Base-by-base conservation (phyloP, 2,113 vertebrate genomes). In the Melospiza georgiana region DNA sequence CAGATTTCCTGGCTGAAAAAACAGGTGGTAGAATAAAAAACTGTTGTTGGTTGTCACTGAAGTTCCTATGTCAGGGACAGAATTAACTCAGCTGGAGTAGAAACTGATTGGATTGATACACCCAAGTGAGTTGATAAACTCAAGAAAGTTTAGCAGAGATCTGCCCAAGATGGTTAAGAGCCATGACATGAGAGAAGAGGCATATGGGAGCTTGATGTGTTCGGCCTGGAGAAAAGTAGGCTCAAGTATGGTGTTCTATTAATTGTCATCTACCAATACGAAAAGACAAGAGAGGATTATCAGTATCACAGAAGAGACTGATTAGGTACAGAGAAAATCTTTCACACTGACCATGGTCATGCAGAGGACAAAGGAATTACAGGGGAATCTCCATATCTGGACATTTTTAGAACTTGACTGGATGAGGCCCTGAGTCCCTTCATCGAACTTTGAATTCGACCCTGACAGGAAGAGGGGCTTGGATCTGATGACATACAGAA, bases 291-390 rank as follows among this genome's bases (percentile, higher is more conserved):
- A 77, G 11, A 78, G 10, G 12, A 62, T 19, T 62, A 73, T 13
- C 13, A n/a, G n/a, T 23, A 74, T n/a, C 39, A 55, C n/a, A 61
- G 20, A 61, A 13, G 20, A 92, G 13, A 65, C 20, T n/a, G 12
- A 61, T 12, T 10, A 86, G 10, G 35, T 17, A 62, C 0, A 4
- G 17, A 85, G 7, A 66, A 84, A 67, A 62, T 41, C 18, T 33
- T 69, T 31, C 52, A 74, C 17, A 5, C 0, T 31, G 31, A 52
- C 6, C 1, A 1, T 30, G 5, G 66, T 55, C 17, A n/a, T 14
- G 49, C 12, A 65, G 5, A 84, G 15, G 20, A 58, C 43, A 86
- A 84, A 84, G 25, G 33, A 59, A 4, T 41, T 12, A 77, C 0
- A 7, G 33, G 31, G 16, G 11, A 49, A 77, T 71, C 19, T 35